Evolutionary conservation across 2,797 vertebrate genomes (phyloP).

Genomic region (Taeniopygia guttata): DNA sequence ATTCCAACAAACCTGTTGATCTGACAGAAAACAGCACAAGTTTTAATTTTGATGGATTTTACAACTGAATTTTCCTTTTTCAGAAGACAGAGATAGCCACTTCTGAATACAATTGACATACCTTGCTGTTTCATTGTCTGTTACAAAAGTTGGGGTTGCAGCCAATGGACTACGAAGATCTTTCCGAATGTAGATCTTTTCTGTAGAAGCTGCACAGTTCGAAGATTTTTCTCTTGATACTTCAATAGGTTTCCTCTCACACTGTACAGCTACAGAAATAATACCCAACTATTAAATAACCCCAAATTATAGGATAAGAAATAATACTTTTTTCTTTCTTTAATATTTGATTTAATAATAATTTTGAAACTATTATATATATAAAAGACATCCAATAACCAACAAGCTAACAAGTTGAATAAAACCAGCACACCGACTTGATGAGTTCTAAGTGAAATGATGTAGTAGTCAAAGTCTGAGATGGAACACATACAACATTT

Average conservation of each 20-base stretch:
- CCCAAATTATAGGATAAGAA: neutral
- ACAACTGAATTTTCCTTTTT: neutral
- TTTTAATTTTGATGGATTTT: neutral
- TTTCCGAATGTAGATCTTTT: conserved; percentile 99
- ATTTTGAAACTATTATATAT: neutral
- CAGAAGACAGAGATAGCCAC: neutral
- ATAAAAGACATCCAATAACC: neutral
- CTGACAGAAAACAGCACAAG: conserved; percentile 69
- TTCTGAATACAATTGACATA: conserved; percentile 42
- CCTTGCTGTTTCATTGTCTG: conserved; percentile 91
- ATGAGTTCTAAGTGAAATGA: neutral
- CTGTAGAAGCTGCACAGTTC: conserved; percentile 97
- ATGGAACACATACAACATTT: neutral
- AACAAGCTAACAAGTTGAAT: neutral
- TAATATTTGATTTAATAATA: neutral
- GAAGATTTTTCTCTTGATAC: conserved; percentile 92
- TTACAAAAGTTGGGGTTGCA: conserved; percentile 95
- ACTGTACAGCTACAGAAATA: conserved; percentile 89
- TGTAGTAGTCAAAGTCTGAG: neutral
- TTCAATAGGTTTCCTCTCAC: conserved; percentile 97
- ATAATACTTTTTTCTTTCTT: neutral
- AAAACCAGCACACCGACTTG: neutral
- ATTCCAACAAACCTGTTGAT: conserved; percentile 91
- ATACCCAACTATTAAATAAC: neutral
- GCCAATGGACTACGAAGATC: conserved; percentile 95